Base-by-base conservation (phyloP, 2,113 vertebrate species). In the Axis porcinus region DNA sequence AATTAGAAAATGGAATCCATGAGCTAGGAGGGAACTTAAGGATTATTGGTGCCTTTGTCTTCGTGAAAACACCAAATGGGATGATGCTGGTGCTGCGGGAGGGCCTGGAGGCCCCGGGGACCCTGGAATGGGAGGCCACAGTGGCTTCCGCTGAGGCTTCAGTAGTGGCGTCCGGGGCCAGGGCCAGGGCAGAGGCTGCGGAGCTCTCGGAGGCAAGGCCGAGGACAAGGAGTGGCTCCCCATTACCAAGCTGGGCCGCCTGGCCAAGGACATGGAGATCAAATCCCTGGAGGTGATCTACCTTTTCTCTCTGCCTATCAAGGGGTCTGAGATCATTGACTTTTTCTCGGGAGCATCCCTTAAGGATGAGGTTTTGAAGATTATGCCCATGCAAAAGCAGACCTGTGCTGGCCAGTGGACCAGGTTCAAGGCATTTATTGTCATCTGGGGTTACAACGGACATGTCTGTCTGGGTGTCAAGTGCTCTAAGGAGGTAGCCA, bases 1-100 rank as follows among this genome's bases (percentile, higher is more conserved):
- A 92, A 45, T 82, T 89, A 86, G 28, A 94, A 95, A 96, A 86
- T 62, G 57, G 27, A 96, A 85, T 79, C 40, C 45, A 62, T 6
- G n/a, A 79, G 13, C 33, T 83, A 28, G 30, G 50, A 79, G 6
- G 13, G 16, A 91, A 86, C 15, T 50, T 83, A 19, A 19, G 27
- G 30, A 15, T 95, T 33, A 40, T 40, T 25, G 10, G 19, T 74
- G 67, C 10, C 67, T 74, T 74, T 1, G 0, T 74, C 67, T 74
- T 74, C 3, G 0, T 13, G 67, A 74, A 74, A 40, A 40, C 67
- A 74, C 36, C 36, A 70, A 13, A 40, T 40, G 36, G n/a, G 67
- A 40, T 74, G 36, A 74, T 21, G 2, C 67, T 23, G 67, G 21
- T 74, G 10, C 67, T 40, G 19, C 2, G 1, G 36, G 67, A 40